Percentiles rank a stretch among this genome's conserved stretches.
Conservation (phyloP, 2,797 vertebrate species). For the Fundulus diaphanus region DNA sequence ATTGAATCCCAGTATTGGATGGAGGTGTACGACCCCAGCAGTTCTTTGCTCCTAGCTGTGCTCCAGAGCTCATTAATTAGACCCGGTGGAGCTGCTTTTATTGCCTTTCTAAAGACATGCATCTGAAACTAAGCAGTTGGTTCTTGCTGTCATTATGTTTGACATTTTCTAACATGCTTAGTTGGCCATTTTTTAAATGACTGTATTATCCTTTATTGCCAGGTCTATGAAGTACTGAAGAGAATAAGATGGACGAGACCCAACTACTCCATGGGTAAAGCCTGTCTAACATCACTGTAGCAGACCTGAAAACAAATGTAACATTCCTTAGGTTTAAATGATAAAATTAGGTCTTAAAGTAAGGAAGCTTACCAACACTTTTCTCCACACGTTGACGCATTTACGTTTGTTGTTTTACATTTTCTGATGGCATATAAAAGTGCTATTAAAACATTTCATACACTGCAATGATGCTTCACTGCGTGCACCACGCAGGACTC, state of each 20-base stretch:
- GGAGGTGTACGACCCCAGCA: constrained; percentile 17
- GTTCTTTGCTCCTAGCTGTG: neutral
- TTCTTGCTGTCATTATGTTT: neutral
- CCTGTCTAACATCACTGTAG: neutral
- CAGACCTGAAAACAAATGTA: neutral
- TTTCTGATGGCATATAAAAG: neutral
- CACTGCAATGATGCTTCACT: neutral
- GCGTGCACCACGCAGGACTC: neutral
- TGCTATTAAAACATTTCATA: neutral
- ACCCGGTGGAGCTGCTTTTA: neutral
- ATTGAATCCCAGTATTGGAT: constrained; percentile 38
- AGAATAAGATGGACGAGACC: constrained; percentile 89
- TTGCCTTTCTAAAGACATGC: neutral
- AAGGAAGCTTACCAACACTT: too few relatives aligned
- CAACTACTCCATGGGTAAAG: constrained; percentile 93
- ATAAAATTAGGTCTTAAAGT: neutral
- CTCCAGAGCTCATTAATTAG: constrained; percentile 18
- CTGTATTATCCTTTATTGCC: constrained; percentile 41
- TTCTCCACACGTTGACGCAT: neutral
- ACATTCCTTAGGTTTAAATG: too few relatives aligned
- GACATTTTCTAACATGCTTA: neutral
- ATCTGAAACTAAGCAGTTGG: neutral
- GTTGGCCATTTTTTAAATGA: neutral
- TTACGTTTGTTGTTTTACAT: neutral
- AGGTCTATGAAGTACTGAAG: constrained; percentile 96